Base-by-base conservation (phyloP, 2,888 invertebrate genomes). In the Steromphala cineraria region DNA sequence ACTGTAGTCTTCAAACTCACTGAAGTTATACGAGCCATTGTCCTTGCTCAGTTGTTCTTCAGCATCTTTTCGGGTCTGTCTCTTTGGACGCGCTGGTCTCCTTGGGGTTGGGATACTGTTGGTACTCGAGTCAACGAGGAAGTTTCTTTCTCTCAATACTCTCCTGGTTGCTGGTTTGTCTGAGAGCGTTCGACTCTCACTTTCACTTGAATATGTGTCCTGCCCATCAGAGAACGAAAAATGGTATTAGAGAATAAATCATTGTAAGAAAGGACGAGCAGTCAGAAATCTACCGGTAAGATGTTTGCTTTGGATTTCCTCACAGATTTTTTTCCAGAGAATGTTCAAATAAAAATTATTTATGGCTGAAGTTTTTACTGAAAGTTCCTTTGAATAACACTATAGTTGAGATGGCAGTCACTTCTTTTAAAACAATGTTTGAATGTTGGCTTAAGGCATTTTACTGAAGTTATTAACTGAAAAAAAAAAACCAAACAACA, bases 1-100 rank as follows among this genome's bases (percentile, higher is more conserved):
- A 82, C 90, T 90, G 80, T 91, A 90, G 40, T 89, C 88, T 74
- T 91, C 91, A 87, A 91, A 88, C 75, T 91, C 90, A 83, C 90
- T 91, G 79, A 90, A 91, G 80, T 90, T 89, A 28, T 62, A 62
- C 4, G 62, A 62, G 28, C 15, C 28, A 24, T 62, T 28, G 28
- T 62, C 56, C 24, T 56, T 62, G 13, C 28, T 62, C 46, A 10
- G 46, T 1, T 5, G 7, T 13, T 46, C 46, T 46, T 46, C 46
- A 8, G 46, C 46, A 46, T 46, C 46, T 5, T 62, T 62, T 5
- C 28, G 24, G 5, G 62, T 62, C 17, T 62, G 62, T 17, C 24
- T 62, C 15, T 62, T 13, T 10, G 15, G 24, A 1, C 62, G 62
- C 7, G 62, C 28, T 21, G 15, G 62, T 28, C 28, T 24, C 28